phyloP scores from a whole-genome alignment of 2,113 vertebrate species.

The Panthera tigris region DNA sequence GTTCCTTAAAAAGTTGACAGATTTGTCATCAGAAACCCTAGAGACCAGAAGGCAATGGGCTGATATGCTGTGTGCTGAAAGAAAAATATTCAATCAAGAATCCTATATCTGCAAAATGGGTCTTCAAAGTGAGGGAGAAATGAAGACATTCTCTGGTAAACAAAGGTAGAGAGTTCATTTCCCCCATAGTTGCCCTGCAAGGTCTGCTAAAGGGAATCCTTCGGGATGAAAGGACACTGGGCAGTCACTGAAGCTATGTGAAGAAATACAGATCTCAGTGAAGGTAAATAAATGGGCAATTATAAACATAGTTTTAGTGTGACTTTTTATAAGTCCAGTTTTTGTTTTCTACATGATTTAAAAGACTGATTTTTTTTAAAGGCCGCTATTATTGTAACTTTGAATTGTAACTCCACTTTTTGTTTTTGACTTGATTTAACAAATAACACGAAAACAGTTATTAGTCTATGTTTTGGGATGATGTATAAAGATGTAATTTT shows the following conservation, averaged over 20 bases:
- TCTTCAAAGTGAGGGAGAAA: neutral
- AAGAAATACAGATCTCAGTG: neutral
- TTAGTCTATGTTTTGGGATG: neutral
- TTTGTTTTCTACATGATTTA: no score
- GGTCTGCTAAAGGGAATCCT: neutral
- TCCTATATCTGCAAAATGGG: neutral
- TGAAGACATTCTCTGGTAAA: neutral
- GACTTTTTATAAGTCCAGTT: no score
- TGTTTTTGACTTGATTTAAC: neutral
- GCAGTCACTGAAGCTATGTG: neutral
- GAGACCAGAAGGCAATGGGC: neutral
- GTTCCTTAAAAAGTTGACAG: neutral
- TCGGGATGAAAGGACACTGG: neutral
- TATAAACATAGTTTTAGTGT: no score
- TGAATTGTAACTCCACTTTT: neutral
- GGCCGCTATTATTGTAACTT: neutral
- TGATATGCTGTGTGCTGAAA: neutral
- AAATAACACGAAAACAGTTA: neutral
- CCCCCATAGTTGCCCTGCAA: neutral
- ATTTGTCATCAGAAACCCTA: neutral
- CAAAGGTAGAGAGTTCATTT: neutral
- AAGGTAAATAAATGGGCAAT: neutral
- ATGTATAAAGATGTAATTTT: neutral
- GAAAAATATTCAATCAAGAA: neutral
- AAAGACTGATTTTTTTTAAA: neutral